These are phyloP conservation scores for Microcebus ravelobensis DNA, from an alignment of 2,113 vertebrate species.

Conservation along the genomic window DNA sequence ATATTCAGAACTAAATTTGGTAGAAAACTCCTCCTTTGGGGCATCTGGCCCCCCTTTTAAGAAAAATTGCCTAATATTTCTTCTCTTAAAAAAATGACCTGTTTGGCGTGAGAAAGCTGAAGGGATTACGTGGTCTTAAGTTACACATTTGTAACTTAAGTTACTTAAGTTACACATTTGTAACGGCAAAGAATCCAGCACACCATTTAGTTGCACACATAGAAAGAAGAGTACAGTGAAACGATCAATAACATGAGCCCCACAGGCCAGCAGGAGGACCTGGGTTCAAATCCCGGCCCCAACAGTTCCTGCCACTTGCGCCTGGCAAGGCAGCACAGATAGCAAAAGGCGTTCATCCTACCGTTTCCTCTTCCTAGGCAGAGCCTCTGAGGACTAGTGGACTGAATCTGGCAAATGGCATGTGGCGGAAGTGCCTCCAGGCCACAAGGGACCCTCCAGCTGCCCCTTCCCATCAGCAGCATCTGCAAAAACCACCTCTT, in stretches of 20 bases:
- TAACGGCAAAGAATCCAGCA: background rate
- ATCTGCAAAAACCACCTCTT: background rate
- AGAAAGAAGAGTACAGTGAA: background rate
- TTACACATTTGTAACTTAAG: background rate
- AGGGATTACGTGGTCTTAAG: background rate
- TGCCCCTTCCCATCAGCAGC: background rate
- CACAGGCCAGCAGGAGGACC: background rate
- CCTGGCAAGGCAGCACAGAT: background rate
- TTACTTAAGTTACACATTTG: background rate
- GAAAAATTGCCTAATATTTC: background rate
- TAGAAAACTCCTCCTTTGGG: background rate
- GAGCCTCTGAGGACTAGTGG: background rate
- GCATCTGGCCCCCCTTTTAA: background rate
- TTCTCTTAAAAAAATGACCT: background rate
- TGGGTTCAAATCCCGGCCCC: background rate
- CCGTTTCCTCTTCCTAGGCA: background rate
- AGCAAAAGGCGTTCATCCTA: no score
- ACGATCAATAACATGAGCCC: background rate
- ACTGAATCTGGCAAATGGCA: background rate
- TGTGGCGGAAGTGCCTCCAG: background rate
- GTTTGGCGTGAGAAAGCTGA: background rate
- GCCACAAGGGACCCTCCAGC: background rate
- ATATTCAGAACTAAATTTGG: background rate
- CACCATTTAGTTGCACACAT: background rate
- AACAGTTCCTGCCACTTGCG: rapidly evolving